Base-by-base conservation (phyloP, 2,888 invertebrate genomes). In the Zygothrica quintamaculata region DNA sequence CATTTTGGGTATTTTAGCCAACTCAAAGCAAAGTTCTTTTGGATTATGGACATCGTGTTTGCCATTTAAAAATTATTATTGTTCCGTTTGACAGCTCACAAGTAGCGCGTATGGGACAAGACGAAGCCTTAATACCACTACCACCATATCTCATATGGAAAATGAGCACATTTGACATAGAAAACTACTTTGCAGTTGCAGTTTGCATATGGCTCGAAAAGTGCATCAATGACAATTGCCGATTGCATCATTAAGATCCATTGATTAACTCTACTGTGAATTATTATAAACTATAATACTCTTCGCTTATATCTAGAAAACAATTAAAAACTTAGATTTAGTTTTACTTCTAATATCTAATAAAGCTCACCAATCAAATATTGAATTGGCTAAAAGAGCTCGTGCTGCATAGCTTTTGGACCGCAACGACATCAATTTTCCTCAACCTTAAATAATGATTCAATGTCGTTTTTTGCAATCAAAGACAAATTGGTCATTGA, bases 41-140 rank as follows among this genome's bases (percentile, higher is more conserved):
- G 46, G 51, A 16, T 40, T 29, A 51, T 52, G 48, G 52, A 55
- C 61, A 76, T 70, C 57, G 65, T 46, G 70, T 66, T 69, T 68
- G 46, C 53, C 48, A 44, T 65, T 64, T 53, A 61, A 56, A 77
- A 84, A 80, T 81, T 71, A 74, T 84, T 85, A 87, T 84, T 87
- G 84, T 84, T 78, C 62, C 61, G 59, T 66, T 57, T 87, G 88
- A 78, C 86, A 84, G 79, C 66, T 60, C 36, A 47, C 53, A 62
- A 73, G 70, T 61, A 81, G 82, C 85, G 87, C 34, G 18, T 53
- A 40, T 64, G 59, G 62, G 48, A 65, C 61, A 25, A 22, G 48
- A 46, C 64, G 59, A 62, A n/a, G 52, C 64, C 58, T 58, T 68
- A 71, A 53, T 65, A 47, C 66, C 66, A 37, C 52, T 75, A 82